Base-by-base conservation (phyloP, 2,113 vertebrate genomes). In the Nyctereutes procyonoides region DNA sequence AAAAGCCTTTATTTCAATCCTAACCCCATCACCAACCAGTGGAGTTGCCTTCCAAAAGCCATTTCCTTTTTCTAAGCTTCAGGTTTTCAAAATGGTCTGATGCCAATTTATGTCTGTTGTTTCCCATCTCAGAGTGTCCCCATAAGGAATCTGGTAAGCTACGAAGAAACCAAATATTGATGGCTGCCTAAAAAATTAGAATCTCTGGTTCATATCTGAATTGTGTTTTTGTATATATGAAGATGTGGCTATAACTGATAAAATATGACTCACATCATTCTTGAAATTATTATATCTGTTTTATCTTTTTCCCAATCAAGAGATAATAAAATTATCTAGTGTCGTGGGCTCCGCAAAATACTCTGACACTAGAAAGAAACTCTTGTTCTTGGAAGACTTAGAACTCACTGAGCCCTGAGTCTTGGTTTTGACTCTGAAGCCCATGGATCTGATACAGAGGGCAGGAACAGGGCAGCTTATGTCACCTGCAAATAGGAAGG, bases 41-140 rank as follows among this genome's bases (percentile, higher is more conserved):
- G 93, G 89, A 38, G 10, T 56, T 91, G 94, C 58, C 53, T 90
- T 55, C 83, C 73, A 95, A 35, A 97, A 93, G 55, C 91, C 24
- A 85, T 86, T 98, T 93, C 79, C 90, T 93, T 74, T 93, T 53
- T 86, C 16, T 79, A 32, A 92, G 32, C n/a, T 63, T 83, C 69
- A 74, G 20, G 8, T 90, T 87, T 56, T 88, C 74, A 81, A 20
- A 88, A 82, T 30, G 30, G 8, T 43, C 88, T 96, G 85, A 84
- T 67, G 58, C 9, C 51, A 71, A 26, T 14, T 55, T 89, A 16
- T 60, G 14, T 38, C 30, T 60, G 10, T 9, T 13, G n/a, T 71
- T 86, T 24, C 17, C 16, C 19, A 58, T 26, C 22, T 76, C n/a
- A 91, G 71, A 24, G 32, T 53, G 2, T 69, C 67, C 28, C 67